phyloP scores from a whole-genome alignment of 2,113 vertebrate species.

The Siniperca knerii region DNA sequence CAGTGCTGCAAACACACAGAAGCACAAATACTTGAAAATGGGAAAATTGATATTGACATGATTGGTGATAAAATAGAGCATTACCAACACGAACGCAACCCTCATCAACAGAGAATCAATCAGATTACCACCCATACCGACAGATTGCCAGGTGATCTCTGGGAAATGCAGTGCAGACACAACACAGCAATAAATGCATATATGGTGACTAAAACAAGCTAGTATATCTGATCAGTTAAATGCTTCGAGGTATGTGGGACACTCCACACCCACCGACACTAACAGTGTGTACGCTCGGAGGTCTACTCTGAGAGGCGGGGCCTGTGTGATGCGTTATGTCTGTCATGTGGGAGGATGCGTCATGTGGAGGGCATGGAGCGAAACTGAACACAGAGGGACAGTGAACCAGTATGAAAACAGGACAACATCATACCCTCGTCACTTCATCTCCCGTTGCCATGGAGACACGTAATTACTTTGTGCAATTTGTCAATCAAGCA shows the following conservation, averaged over 20 bases:
- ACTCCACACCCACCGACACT: background rate
- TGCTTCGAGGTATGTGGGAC: background rate
- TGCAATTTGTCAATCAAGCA: constrained; percentile 13
- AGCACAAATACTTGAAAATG: background rate
- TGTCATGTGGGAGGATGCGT: constrained; percentile 1
- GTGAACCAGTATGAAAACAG: constrained; percentile 15
- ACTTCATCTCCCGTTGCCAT: constrained; percentile 47
- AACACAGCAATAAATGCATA: background rate
- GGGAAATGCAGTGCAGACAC: constrained; percentile 9
- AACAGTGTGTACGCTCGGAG: too few species aligned
- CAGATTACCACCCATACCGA: background rate
- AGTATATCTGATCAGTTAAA: background rate
- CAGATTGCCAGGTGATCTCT: background rate
- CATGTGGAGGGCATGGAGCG: constrained; percentile 1
- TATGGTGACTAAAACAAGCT: constrained; percentile 2
- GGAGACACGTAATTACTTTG: constrained; percentile 14
- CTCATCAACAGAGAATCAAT: background rate
- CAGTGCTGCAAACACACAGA: background rate
- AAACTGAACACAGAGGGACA: constrained; percentile 3
- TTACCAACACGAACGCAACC: background rate
- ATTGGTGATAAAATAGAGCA: background rate
- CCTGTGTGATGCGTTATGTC: background rate
- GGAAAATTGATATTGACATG: background rate
- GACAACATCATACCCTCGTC: constrained; percentile 14
- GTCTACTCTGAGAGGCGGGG: background rate